Percentiles rank a stretch among this genome's conserved stretches.
phyloP scores from a whole-genome alignment of 2,113 vertebrate genomes.

The Takifugu bimaculatus region DNA sequence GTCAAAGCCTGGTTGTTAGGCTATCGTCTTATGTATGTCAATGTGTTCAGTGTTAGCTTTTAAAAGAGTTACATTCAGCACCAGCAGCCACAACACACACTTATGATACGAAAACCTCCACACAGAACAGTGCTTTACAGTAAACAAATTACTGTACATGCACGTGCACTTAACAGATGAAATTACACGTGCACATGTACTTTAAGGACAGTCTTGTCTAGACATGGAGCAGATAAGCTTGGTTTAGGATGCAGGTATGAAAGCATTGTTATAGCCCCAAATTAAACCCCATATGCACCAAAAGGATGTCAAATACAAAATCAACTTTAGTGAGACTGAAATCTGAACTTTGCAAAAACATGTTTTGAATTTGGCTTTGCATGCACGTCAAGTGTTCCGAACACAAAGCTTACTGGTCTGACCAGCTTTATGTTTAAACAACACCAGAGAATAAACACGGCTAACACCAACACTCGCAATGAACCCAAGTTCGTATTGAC shows the following conservation, averaged over 20 bases:
- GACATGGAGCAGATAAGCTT: not conserved
- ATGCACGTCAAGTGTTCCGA: constrained; percentile 41
- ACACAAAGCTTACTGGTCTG: constrained; percentile 48
- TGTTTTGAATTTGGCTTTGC: constrained; percentile 51
- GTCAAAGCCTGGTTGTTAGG: constrained; percentile 7
- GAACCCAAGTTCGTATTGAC: not conserved
- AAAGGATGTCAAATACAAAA: not conserved
- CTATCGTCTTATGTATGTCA: constrained; percentile 15
- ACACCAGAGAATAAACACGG: constrained; percentile 57
- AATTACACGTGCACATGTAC: not conserved
- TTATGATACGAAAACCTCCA: constrained; percentile 2
- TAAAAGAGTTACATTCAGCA: constrained; percentile 24
- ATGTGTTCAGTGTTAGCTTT: constrained; percentile 23
- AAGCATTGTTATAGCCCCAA: not conserved
- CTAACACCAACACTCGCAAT: constrained; percentile 16
- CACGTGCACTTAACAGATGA: not conserved
- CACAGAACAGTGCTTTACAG: not conserved
- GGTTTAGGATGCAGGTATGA: not conserved
- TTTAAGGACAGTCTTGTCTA: constrained; percentile 2
- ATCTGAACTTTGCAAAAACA: constrained; percentile 24
- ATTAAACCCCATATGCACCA: not conserved
- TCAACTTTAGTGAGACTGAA: constrained; percentile 1
- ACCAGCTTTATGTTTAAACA: constrained; percentile 66
- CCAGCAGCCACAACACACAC: constrained; percentile 2
- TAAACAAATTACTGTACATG: constrained; percentile 15